A percentile compares a stretch with the other conserved stretches of the same genome.
Conservation (phyloP, 2,113 vertebrate species). For the Leucoraja erinaceus region DNA sequence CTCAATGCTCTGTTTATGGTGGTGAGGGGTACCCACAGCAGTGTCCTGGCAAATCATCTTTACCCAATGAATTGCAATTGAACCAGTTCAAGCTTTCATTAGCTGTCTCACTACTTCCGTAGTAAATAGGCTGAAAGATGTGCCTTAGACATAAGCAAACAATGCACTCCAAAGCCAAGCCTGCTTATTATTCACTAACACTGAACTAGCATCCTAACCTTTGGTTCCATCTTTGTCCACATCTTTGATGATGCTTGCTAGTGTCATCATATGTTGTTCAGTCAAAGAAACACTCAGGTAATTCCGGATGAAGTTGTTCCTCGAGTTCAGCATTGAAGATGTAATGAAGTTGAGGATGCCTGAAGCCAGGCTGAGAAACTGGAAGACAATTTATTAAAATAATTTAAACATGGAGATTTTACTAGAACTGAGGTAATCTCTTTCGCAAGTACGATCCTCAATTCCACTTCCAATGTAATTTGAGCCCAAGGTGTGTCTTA, state of each 20-base stretch:
- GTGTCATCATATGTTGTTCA: slow-evolving; percentile 90
- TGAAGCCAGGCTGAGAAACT: slow-evolving; percentile 92
- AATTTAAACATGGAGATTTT: slow-evolving; percentile 19
- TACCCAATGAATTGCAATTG: background rate
- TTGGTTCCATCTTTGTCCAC: slow-evolving; percentile 93
- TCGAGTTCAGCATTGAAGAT: slow-evolving; percentile 91
- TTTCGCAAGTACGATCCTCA: background rate
- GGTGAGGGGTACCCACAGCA: background rate
- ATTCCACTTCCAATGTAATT: background rate
- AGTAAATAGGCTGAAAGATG: background rate
- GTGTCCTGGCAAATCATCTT: background rate
- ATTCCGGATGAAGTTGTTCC: slow-evolving; percentile 96
- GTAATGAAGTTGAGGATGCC: slow-evolving; percentile 96
- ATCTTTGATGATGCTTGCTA: slow-evolving; percentile 95
- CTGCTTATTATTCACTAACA: background rate
- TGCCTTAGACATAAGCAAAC: background rate
- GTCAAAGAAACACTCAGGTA: slow-evolving; percentile 92
- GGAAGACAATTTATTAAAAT: slow-evolving; percentile 43
- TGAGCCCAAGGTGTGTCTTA: background rate
- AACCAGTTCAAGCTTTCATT: too few species aligned
- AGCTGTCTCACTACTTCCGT: background rate
- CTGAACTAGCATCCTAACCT: slow-evolving; percentile 56
- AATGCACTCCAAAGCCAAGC: background rate
- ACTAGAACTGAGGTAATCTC: background rate
- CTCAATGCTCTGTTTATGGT: background rate